Evolutionary conservation across 2,888 invertebrate species (phyloP), one percentile per base, ranked within the genome.

Genomic region (Leptogaster cylindrica): DNA sequence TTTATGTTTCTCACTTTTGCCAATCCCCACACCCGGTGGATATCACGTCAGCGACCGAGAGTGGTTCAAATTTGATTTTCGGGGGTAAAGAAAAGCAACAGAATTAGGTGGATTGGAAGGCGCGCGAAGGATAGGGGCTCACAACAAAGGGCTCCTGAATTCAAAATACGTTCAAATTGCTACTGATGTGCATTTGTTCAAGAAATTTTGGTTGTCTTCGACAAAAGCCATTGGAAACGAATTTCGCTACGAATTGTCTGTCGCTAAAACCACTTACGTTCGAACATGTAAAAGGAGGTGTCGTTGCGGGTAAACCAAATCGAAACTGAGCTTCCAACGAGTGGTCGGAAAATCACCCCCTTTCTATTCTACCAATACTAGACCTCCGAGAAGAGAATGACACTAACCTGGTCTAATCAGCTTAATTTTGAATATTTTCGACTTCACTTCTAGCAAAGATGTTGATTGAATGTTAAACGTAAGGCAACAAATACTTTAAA

Each of bases 221-320:
- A n/a, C 10, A 12, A 20, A 10, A 16, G 58, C 28, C 12, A 5
- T 18, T 5, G 58, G 58, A 25, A 23, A 14, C 14, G 23, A 39
- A 14, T 41, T 58, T 41, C 16, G 20, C 41, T 27, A 41, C 39
- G 58, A 58, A 58, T 58, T 58, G 58, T 36, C 36, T 58, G 58
- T 58, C 58, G 39, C 58, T 25, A 58, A 58, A 58, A 58, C 58
- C 58, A 58, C 58, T 58, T 58, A 41, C 39, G 23, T 23, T 39
- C 58, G 58, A 58, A 58, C 58, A 58, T 41, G 58, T 58, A 58
- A 58, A 58, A 41, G 58, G 58, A 58, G 58, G 58, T 39, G 25
- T 58, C 41, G 39, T 39, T 39, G 58, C 39, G 39, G 25, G 12
- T 25, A 23, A 23, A 39, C 16, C 39, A 58, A 39, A 58, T 58